Conservation (phyloP, 2,113 vertebrate species). For the Coracopsis vasa region DNA sequence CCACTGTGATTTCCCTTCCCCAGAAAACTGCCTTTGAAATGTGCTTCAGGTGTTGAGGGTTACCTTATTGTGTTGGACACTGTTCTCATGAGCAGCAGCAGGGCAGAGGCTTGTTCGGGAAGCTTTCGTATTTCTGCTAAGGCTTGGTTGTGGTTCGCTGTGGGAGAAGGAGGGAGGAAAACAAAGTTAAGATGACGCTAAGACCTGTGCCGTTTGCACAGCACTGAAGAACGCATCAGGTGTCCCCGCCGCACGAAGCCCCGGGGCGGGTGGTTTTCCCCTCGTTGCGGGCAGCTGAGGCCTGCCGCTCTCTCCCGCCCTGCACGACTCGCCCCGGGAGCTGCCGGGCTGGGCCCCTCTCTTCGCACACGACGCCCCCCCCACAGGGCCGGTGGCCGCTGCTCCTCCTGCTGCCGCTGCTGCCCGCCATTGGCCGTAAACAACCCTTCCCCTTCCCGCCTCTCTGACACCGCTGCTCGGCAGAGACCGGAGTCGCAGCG, state of each 20-base stretch:
- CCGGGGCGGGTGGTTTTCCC: neutral
- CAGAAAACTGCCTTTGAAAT: neutral
- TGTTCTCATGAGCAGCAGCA: neutral
- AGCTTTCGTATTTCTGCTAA: neutral
- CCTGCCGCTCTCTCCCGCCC: neutral
- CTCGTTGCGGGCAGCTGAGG: too few relatives aligned
- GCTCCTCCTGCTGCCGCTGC: neutral
- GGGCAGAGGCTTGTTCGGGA: neutral
- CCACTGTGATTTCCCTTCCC: neutral
- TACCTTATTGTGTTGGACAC: neutral
- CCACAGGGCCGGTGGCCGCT: neutral
- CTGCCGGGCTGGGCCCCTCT: neutral
- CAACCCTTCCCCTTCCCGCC: neutral
- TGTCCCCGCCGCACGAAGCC: neutral
- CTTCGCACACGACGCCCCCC: neutral
- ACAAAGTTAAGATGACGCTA: neutral
- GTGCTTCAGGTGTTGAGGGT: too few relatives aligned
- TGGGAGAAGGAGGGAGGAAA: too few relatives aligned
- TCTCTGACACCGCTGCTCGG: neutral
- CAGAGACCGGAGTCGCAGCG: neutral
- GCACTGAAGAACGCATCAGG: accelerated
- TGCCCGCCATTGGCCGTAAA: neutral
- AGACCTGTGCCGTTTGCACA: accelerated
- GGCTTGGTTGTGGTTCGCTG: neutral
- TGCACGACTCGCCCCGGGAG: too few relatives aligned